Conservation (phyloP, 2,888 invertebrate genomes). For the Microplitis deprimator region DNA sequence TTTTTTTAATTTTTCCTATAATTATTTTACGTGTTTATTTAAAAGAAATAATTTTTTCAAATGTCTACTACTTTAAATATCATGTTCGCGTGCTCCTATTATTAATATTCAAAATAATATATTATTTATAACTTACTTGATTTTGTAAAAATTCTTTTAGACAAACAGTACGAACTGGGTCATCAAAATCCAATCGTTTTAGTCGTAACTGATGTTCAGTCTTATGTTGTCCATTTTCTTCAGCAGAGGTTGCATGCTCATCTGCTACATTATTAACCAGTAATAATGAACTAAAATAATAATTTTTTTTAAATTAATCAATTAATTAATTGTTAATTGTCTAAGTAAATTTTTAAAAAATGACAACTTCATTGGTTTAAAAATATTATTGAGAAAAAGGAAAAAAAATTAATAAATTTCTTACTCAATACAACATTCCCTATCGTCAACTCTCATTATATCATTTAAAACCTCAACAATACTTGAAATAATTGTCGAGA, state of each 20-base stretch:
- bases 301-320: background rate
- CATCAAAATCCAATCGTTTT: slow-evolving; percentile 78
- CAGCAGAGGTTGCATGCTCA: slow-evolving; percentile 63
- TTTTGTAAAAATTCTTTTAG: slow-evolving; percentile 81
- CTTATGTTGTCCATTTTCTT: slow-evolving; percentile 75
- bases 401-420: slow-evolving; percentile 26
- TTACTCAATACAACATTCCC: slow-evolving; percentile 19
- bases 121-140: slow-evolving; percentile 74
- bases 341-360: background rate
- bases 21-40: too few species aligned
- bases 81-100: slow-evolving; percentile 20
- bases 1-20: too few species aligned
- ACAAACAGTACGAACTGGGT: slow-evolving; percentile 86
- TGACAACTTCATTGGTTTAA: background rate
- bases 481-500: slow-evolving; percentile 81
- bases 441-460: slow-evolving; percentile 78
- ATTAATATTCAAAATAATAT: slow-evolving; percentile 33
- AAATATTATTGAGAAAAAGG: background rate
- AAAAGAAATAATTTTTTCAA: too few species aligned
- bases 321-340: background rate
- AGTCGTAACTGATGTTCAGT: slow-evolving; percentile 84
- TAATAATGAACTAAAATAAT: slow-evolving; percentile 18
- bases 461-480: slow-evolving; percentile 86
- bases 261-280: slow-evolving; percentile 18
- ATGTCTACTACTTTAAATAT: too few species aligned